Evolutionary conservation across 1,140 invertebrate genomes (phyloP), one percentile per base, ranked within the genome.

Genomic region (Drosophila teissieri): DNA sequence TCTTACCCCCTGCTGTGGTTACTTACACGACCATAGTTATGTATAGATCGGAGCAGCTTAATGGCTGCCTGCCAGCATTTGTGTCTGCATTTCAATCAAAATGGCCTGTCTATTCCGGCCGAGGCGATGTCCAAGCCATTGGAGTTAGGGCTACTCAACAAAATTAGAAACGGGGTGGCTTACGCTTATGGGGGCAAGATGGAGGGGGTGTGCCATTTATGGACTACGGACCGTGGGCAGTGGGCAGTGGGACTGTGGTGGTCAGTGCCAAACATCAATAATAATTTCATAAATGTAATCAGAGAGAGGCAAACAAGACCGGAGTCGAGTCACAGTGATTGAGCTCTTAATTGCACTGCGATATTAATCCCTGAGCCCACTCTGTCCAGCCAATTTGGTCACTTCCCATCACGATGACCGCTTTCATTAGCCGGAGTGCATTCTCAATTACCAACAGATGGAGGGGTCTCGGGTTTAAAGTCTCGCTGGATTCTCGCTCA

Each of bases 211-310:
- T 44, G 45, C 6, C 44, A 36, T 48, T 56, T 56, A 53, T 70
- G 60, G 65, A 61, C 52, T 45, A 34, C 69, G 80, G 67, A 55
- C 19, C 4, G 4, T 22, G 22, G 1, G 4, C 52, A 42, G 39
- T 74, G 81, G 67, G 58, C 60, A 46, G 70, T 77, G 79, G 81
- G 67, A 52, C 60, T 49, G 70, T 77, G 79, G 83, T 86, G 83
- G 76, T 76, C 82, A 88, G 70, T 83, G 76, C 80, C 79, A 80
- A 89, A 88, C 84, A 89, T 88, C 84, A 89, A 90, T 89, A 89
- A 89, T 89, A 89, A 89, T 89, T 89, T 69, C 84, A 89, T 89
- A 89, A 89, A 89, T 89, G 76, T 89, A 89, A 89, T 89, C 81
- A 80, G 80, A 75, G 64, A 49, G 80, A 89, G 55, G 67, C 80